These are phyloP conservation scores for Orchesella cincta DNA, from an alignment of 1,140 invertebrate species.

Conservation along the genomic window DNA sequence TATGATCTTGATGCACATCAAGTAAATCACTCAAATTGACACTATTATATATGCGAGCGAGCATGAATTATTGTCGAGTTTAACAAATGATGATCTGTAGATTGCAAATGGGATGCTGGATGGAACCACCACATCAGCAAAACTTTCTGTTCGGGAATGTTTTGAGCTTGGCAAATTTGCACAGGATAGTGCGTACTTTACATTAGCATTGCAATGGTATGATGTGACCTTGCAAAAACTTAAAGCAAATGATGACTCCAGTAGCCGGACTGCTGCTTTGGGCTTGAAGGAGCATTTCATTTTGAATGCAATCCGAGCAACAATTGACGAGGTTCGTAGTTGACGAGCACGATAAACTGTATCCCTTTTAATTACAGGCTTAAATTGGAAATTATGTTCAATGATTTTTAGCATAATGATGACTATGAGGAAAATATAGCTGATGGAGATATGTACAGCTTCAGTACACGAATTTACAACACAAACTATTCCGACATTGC, in stretches of 20 bases:
- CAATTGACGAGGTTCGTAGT: neutral
- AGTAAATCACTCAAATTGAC: slow-evolving; percentile 10
- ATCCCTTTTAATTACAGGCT: neutral
- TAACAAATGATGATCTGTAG: no score
- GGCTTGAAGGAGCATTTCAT: neutral
- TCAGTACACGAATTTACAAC: neutral
- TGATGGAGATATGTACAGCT: slow-evolving; percentile 19
- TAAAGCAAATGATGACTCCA: neutral
- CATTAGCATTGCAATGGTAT: slow-evolving; percentile 41
- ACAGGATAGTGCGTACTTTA: slow-evolving; percentile 28
- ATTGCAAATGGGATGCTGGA: slow-evolving; percentile 33
- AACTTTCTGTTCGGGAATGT: slow-evolving; percentile 21
- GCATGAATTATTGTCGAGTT: neutral
- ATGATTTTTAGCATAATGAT: slow-evolving; percentile 9
- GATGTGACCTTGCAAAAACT: slow-evolving; percentile 26
- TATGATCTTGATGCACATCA: slow-evolving; percentile 37
- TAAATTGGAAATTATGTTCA: neutral
- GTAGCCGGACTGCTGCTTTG: no score
- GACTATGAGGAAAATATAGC: slow-evolving; percentile 4
- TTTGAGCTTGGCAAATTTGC: slow-evolving; percentile 37
- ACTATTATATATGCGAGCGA: neutral
- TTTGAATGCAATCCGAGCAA: neutral
- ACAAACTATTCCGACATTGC: slow-evolving; percentile 8
- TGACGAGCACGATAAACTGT: no score
- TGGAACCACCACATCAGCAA: slow-evolving; percentile 1